A percentile compares a stretch with the other conserved stretches of the same genome.
Conservation (phyloP, 2,888 invertebrate genomes). For the Drosophila nigritarsus region DNA sequence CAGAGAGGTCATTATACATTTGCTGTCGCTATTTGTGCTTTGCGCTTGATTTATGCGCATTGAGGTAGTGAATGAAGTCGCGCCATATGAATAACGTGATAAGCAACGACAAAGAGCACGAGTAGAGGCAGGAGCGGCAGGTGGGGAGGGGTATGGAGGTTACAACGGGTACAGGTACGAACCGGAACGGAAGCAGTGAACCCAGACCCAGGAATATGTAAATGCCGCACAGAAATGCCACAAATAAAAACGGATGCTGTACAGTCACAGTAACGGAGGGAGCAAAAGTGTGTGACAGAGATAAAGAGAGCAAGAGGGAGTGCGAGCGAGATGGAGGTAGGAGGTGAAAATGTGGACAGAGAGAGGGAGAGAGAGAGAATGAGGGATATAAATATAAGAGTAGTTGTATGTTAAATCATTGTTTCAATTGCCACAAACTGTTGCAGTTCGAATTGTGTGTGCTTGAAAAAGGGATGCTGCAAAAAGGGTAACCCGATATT, state of each 20-base stretch:
- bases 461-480: not conserved
- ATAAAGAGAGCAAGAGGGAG: not conserved
- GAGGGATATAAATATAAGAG: constrained; percentile 4
- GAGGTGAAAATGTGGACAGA: not conserved
- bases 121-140: not conserved
- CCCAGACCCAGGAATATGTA: constrained; percentile 52
- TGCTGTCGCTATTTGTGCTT: constrained; percentile 77
- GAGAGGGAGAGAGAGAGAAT: not conserved
- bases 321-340: not conserved
- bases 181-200: constrained; percentile 22
- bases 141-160: not conserved
- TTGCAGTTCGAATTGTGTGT: constrained; percentile 33
- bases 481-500: not conserved
- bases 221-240: constrained; percentile 45
- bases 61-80: constrained; percentile 55
- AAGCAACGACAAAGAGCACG: not conserved
- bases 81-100: constrained; percentile 65
- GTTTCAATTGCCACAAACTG: constrained; percentile 58
- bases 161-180: not conserved
- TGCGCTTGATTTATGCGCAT: constrained; percentile 77
- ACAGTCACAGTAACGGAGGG: not conserved
- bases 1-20: constrained; percentile 74
- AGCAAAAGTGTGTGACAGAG: not conserved
- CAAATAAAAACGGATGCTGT: constrained; percentile 47
- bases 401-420: constrained; percentile 26